phyloP scores from a whole-genome alignment of 1,140 invertebrate genomes.

The Sitophilus oryzae region DNA sequence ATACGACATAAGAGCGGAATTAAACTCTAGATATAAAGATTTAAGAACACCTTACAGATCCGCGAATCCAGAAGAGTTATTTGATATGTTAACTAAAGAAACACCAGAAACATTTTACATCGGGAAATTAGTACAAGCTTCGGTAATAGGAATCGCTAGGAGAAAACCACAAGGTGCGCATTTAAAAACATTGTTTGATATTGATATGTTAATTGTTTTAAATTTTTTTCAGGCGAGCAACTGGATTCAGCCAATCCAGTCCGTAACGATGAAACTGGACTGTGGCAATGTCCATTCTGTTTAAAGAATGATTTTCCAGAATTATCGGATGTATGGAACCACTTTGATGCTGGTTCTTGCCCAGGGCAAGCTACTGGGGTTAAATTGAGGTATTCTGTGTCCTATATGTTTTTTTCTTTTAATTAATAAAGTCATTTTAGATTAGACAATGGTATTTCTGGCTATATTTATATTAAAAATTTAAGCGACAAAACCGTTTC shows the following conservation, averaged over 20 bases:
- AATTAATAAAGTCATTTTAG: constrained; percentile 32
- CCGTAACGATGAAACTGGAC: constrained; percentile 84
- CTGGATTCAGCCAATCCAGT: constrained; percentile 93
- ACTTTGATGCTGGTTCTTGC: constrained; percentile 93
- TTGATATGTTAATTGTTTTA: neutral
- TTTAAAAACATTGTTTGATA: neutral
- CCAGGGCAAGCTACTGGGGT: constrained; percentile 93
- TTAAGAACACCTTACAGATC: constrained; percentile 73
- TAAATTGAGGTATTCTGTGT: constrained; percentile 49
- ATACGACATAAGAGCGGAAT: constrained; percentile 94
- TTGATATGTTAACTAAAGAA: constrained; percentile 95
- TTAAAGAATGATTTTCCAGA: constrained; percentile 92
- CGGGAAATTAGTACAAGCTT: constrained; percentile 78
- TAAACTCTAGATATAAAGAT: constrained; percentile 95
- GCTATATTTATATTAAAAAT: constrained; percentile 94
- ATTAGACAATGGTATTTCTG: constrained; percentile 90
- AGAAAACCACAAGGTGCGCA: constrained; percentile 71
- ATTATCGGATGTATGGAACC: constrained; percentile 95
- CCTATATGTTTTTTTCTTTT: neutral
- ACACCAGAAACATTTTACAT: constrained; percentile 92
- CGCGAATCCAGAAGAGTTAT: constrained; percentile 79
- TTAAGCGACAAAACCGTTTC: constrained; percentile 90
- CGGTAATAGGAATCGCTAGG: constrained; percentile 70
- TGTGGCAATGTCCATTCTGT: constrained; percentile 98
- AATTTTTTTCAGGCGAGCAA: constrained; percentile 59